A percentile compares a stretch with the other conserved stretches of the same genome.
These are phyloP conservation scores for Anas platyrhynchos DNA, from an alignment of 2,113 vertebrate genomes.

Conservation along the genomic window DNA sequence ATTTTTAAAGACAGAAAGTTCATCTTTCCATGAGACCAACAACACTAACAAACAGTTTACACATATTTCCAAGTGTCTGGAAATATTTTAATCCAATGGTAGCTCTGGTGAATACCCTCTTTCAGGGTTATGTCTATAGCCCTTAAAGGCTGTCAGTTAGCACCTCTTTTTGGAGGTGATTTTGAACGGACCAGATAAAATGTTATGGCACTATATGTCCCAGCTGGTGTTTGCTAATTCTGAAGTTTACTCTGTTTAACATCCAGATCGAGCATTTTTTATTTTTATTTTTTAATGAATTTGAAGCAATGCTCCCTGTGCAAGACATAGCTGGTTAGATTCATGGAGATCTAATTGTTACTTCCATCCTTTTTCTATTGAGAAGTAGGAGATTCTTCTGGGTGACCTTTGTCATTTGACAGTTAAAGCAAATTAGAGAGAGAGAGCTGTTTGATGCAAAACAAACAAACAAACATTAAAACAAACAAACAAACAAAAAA, in stretches of 20 bases:
- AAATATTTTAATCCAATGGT: not conserved
- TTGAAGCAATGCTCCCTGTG: not conserved
- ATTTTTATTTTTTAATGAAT: not conserved
- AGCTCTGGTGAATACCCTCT: not conserved
- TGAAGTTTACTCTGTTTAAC: not conserved
- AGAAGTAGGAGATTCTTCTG: conserved; percentile 1
- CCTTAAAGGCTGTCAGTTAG: not conserved
- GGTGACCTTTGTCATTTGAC: not conserved
- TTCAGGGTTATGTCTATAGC: not conserved
- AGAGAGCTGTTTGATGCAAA: not conserved
- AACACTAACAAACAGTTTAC: conserved; percentile 5
- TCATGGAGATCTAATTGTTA: not conserved
- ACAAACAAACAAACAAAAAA: too few relatives aligned
- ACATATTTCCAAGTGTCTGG: not conserved
- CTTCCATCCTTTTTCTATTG: not conserved
- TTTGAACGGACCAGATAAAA: not conserved
- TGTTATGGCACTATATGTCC: not conserved
- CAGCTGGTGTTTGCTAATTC: not conserved
- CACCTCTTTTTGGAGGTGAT: not conserved
- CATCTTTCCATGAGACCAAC: conserved; percentile 32
- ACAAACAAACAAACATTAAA: not conserved
- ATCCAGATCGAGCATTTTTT: not conserved
- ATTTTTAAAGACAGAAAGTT: conserved; percentile 32
- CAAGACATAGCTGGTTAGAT: not conserved
- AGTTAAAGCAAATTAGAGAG: not conserved